These are phyloP conservation scores for Eumaeus atala DNA, from an alignment of 1,140 invertebrate species.

Conservation along the genomic window DNA sequence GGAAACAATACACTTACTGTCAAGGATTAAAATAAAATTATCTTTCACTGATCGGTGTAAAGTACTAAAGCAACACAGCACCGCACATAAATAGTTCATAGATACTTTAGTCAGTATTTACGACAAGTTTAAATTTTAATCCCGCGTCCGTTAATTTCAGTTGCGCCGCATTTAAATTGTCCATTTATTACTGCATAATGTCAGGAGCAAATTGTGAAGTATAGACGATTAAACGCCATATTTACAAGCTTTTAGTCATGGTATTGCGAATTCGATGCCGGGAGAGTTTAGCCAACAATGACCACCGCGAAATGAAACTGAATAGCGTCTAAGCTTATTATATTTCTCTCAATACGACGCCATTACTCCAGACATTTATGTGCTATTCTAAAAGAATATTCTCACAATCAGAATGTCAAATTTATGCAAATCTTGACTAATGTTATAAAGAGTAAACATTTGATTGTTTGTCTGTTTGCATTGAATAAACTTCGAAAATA, in stretches of 20 bases:
- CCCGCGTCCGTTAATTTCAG: constrained; percentile 23
- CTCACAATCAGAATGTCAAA: constrained; percentile 29
- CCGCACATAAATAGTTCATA: constrained; percentile 1
- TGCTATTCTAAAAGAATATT: constrained; percentile 36
- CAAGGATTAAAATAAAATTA: too few species aligned
- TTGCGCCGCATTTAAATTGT: constrained; percentile 27
- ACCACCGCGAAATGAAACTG: constrained; percentile 36
- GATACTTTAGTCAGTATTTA: constrained; percentile 5
- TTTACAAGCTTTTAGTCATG: constrained; percentile 32
- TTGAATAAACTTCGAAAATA: too few species aligned
- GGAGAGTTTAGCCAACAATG: constrained; percentile 25
- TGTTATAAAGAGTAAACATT: too few species aligned
- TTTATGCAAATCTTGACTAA: constrained; percentile 34
- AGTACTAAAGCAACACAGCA: too few species aligned
- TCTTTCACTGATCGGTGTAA: too few species aligned
- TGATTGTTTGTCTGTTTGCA: too few species aligned
- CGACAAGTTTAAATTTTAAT: constrained; percentile 29
- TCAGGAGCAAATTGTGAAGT: constrained; percentile 40
- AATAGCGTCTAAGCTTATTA: constrained; percentile 43
- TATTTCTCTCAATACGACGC: constrained; percentile 42
- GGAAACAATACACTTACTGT: too few species aligned
- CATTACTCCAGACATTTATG: constrained; percentile 36
- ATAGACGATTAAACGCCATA: constrained; percentile 39
- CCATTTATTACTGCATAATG: constrained; percentile 34
- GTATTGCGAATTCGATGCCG: constrained; percentile 27